Evolutionary conservation across 2,888 invertebrate species (phyloP), one percentile per base, ranked within the genome.

Genomic region (Pachycephus smyrnensis): DNA sequence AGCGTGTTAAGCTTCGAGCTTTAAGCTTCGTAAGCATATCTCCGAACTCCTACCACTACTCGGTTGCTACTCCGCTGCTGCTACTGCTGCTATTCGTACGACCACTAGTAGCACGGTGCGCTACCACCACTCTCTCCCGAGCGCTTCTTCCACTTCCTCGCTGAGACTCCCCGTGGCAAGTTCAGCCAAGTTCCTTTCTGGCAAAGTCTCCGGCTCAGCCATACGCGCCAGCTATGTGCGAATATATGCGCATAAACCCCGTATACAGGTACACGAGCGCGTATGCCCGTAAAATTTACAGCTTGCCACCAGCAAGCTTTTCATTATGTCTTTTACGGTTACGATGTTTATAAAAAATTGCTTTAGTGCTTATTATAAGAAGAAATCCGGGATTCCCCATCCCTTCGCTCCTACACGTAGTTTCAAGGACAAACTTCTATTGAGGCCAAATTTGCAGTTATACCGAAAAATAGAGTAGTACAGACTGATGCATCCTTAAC

Each of bases 1-100:
- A 82, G 81, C 81, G 73, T 11, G n/a, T 31, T 73, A 35, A 73
- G 36, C 73, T 73, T 33, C 35, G 35, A 73, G 76, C 76, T 78
- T 83, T 82, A 84, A 88, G 88, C 88, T 85, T 86, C 82, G 88
- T 85, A 88, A 88, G 88, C 88, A 87, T 87, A 88, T 88, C 87
- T 86, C 80, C 82, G 78, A 75, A 82, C 81, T 80, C 82, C 85
- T 30, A 69, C 69, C 32, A 69, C 69, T n/a, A 69, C 69, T 69
- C 30, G 31, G 69, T 30, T 12, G 30, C 32, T 69, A 31, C 69
- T 32, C 12, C 30, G 30, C 11, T 69, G 12, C 69, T 30, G 69
- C 31, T 31, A 12, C 30, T 31, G 69, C 30, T 32, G 15, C 30
- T 15, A 40, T 6, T 40, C 40, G 15, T 15, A 69, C 69, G 12